Evolutionary conservation across 2,888 invertebrate species (phyloP).

Genomic region (Antheraea assamensis): DNA sequence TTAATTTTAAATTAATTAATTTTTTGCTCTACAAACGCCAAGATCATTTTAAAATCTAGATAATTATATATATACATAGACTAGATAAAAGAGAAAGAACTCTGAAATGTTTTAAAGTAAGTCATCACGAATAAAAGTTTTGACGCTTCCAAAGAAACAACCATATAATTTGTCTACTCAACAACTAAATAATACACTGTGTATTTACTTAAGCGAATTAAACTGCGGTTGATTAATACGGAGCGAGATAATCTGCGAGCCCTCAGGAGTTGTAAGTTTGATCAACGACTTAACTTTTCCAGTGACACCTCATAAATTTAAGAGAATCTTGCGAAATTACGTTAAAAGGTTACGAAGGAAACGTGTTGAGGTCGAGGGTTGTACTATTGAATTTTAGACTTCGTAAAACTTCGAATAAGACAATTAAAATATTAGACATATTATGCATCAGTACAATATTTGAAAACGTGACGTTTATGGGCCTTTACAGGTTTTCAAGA

Average conservation of each 20-base stretch:
- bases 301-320: conserved; percentile 66
- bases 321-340: conserved; percentile 54
- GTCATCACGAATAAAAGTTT: neutral
- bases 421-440: conserved; percentile 35
- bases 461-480: conserved; percentile 18
- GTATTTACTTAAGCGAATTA: conserved; percentile 46
- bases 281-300: conserved; percentile 63
- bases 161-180: conserved; percentile 6
- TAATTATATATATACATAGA: too few relatives aligned
- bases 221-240: conserved; percentile 49
- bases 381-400: conserved; percentile 56
- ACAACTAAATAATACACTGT: conserved; percentile 34
- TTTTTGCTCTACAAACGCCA: too few relatives aligned
- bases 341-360: conserved; percentile 62
- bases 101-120: neutral
- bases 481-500: too few relatives aligned
- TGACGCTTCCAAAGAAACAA: neutral
- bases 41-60: too few relatives aligned
- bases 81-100: neutral
- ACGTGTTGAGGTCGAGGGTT: conserved; percentile 49
- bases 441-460: conserved; percentile 14
- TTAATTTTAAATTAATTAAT: neutral
- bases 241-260: conserved; percentile 50
- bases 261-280: conserved; percentile 50
- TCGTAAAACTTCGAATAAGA: conserved; percentile 47